Conservation (phyloP, 2,113 vertebrate species). For the Puma concolor region DNA sequence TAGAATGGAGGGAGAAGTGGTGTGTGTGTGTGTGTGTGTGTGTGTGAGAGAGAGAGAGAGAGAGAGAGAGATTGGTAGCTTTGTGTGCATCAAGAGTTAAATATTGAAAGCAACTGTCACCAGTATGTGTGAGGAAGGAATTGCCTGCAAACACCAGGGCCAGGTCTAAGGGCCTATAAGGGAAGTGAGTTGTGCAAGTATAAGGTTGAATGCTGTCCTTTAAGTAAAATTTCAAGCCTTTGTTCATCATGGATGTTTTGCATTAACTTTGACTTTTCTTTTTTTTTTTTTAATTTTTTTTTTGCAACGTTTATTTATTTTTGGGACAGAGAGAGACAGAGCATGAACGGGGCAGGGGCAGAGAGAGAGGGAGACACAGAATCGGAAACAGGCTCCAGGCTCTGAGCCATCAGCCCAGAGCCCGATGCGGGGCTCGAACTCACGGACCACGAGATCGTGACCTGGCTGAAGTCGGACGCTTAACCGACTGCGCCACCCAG, state of each 20-base stretch:
- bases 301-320: no score
- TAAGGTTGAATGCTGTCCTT: background rate
- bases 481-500: no score
- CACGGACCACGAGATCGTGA: no score
- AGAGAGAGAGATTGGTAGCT: background rate
- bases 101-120: background rate
- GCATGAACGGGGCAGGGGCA: no score
- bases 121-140: background rate
- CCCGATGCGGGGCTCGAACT: no score
- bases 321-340: no score
- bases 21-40: background rate
- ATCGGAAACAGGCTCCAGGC: no score
- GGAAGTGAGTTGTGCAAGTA: accelerated
- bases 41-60: background rate
- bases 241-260: background rate
- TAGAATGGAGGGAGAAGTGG: background rate
- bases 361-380: no score
- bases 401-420: no score
- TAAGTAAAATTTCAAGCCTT: background rate
- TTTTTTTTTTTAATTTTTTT: no score
- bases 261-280: background rate
- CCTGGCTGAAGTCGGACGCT: no score
- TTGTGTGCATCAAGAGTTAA: background rate
- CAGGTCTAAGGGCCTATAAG: accelerated
- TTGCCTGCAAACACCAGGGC: background rate